phyloP scores from a whole-genome alignment of 2,797 vertebrate species.

The Eupleurogrammus muticus region DNA sequence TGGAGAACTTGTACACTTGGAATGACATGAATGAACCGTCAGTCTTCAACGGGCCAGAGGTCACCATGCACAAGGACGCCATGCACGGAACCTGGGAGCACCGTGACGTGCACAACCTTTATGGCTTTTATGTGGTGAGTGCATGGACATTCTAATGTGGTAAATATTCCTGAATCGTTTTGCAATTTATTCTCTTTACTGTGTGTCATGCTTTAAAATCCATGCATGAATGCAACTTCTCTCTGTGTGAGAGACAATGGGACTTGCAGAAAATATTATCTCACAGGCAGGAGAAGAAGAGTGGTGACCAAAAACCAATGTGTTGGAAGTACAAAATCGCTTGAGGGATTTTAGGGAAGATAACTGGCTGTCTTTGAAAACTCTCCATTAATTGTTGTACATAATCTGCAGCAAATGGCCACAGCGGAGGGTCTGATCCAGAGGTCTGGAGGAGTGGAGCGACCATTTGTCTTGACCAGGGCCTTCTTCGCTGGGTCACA shows the following conservation, averaged over 20 bases:
- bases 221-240: background rate
- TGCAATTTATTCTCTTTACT: background rate
- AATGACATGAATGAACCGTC: conserved; percentile 98
- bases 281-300: background rate
- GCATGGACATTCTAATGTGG: no score
- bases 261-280: background rate
- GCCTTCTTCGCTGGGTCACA: conserved; percentile 95
- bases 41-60: conserved; percentile 94
- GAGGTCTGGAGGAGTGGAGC: conserved; percentile 89
- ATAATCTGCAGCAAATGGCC: conserved; percentile 88
- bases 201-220: background rate
- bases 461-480: conserved; percentile 92
- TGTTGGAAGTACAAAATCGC: background rate
- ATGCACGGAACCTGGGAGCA: conserved; percentile 92
- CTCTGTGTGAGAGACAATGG: background rate
- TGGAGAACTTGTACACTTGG: conserved; percentile 90
- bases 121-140: conserved; percentile 94
- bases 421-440: conserved; percentile 89
- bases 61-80: conserved; percentile 96
- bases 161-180: background rate
- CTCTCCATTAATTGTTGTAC: background rate
- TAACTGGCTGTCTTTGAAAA: background rate
- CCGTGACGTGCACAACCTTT: conserved; percentile 93
- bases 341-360: no score
- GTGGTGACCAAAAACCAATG: background rate